These are phyloP conservation scores for Physeter macrocephalus DNA, from an alignment of 2,113 vertebrate genomes.

Conservation along the genomic window DNA sequence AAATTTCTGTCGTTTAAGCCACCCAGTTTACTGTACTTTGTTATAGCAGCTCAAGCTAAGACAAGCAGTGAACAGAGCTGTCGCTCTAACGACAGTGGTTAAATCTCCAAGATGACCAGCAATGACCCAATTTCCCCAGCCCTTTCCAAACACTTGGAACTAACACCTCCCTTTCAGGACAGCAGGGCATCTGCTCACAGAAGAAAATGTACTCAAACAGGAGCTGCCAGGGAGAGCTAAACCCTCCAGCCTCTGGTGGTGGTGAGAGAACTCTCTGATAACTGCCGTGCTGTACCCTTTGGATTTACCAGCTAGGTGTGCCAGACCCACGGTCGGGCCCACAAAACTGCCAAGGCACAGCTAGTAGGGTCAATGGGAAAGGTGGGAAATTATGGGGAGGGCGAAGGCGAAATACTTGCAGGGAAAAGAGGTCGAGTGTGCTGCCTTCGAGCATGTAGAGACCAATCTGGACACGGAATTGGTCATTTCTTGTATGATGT, in stretches of 20 bases:
- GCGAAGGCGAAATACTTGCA: background rate
- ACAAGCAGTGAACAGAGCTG: background rate
- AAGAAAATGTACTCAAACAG: background rate
- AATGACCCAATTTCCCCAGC: background rate
- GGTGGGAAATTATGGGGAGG: background rate
- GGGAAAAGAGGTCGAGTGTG: background rate
- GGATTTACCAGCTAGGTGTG: background rate
- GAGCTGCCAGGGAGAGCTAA: background rate
- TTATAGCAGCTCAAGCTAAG: background rate
- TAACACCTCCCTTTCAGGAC: background rate
- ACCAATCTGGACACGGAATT: background rate
- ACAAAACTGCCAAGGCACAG: background rate
- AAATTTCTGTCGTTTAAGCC: background rate
- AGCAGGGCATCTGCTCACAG: background rate
- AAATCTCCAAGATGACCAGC: background rate
- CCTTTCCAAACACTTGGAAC: background rate
- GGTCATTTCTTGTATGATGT: background rate
- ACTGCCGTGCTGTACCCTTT: background rate
- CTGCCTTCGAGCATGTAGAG: background rate
- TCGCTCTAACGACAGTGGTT: background rate
- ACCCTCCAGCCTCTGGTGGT: background rate
- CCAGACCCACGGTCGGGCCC: background rate
- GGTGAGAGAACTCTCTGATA: background rate
- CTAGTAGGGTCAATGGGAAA: background rate
- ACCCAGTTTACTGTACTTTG: background rate